Conservation (phyloP, 2,888 invertebrate genomes). For the Seira ritae region DNA sequence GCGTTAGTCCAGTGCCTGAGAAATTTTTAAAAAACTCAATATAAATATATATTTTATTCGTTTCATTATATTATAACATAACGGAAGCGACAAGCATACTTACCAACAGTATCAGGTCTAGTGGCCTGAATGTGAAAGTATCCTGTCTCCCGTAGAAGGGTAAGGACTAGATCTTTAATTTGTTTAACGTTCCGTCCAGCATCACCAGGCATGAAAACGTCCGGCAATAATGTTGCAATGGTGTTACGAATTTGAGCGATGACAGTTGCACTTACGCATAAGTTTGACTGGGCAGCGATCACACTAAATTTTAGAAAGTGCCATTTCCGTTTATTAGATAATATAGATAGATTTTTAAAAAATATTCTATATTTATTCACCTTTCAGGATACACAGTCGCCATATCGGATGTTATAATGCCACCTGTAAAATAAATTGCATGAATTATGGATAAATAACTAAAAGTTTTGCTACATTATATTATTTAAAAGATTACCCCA, state of each 20-base stretch:
- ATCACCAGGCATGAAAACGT: constrained; percentile 70
- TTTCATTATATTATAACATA: neutral
- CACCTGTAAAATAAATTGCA: constrained; percentile 18
- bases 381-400: constrained; percentile 37
- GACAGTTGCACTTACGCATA: constrained; percentile 76
- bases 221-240: constrained; percentile 72
- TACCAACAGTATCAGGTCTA: constrained; percentile 87
- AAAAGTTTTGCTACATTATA: too few species aligned
- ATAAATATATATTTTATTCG: neutral
- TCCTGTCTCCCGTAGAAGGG: constrained; percentile 76
- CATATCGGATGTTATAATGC: constrained; percentile 36
- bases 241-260: constrained; percentile 72
- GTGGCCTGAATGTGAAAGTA: constrained; percentile 88
- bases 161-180: too few species aligned
- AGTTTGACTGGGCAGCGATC: constrained; percentile 81
- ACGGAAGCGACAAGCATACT: neutral
- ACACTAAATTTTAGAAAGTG: constrained; percentile 75
- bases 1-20: constrained; percentile 82
- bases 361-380: constrained; percentile 23
- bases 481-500: constrained; percentile 76
- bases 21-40: neutral
- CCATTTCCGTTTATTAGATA: too few species aligned
- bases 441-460: too few species aligned
- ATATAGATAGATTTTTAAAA: neutral
- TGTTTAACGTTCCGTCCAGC: too few species aligned